Evolutionary conservation across 2,113 vertebrate species (phyloP).

Genomic region (Ibidorhyncha struthersii): DNA sequence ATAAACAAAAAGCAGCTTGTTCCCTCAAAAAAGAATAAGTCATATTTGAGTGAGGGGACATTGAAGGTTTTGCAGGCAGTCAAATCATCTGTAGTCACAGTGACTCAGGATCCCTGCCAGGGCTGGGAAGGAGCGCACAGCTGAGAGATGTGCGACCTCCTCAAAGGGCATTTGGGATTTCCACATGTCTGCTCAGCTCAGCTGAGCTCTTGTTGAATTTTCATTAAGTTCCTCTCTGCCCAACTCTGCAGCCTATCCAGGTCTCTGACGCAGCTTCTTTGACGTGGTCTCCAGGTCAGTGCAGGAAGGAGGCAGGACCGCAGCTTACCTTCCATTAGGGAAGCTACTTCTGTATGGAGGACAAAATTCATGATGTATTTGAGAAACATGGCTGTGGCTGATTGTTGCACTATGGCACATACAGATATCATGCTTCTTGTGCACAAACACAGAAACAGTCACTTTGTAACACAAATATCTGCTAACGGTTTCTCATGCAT

Average conservation of each 20-base stretch:
- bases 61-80: neutral
- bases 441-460: neutral
- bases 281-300: neutral
- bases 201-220: too few species aligned
- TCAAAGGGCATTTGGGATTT: neutral
- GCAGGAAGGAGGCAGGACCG: neutral
- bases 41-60: neutral
- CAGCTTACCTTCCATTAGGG: neutral
- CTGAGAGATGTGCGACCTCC: rapidly evolving
- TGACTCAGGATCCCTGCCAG: neutral
- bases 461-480: neutral
- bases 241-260: too few species aligned
- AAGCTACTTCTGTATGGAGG: neutral
- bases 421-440: neutral
- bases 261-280: neutral
- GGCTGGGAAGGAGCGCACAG: rapidly evolving
- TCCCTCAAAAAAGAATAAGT: neutral
- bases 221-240: too few species aligned
- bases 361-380: neutral
- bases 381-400: neutral
- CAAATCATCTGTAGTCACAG: neutral
- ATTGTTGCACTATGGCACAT: too few species aligned
- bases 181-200: rapidly evolving
- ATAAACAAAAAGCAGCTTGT: neutral
- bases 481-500: neutral